phyloP scores from a whole-genome alignment of 1,140 invertebrate species.

The Procambarus virginalis region DNA sequence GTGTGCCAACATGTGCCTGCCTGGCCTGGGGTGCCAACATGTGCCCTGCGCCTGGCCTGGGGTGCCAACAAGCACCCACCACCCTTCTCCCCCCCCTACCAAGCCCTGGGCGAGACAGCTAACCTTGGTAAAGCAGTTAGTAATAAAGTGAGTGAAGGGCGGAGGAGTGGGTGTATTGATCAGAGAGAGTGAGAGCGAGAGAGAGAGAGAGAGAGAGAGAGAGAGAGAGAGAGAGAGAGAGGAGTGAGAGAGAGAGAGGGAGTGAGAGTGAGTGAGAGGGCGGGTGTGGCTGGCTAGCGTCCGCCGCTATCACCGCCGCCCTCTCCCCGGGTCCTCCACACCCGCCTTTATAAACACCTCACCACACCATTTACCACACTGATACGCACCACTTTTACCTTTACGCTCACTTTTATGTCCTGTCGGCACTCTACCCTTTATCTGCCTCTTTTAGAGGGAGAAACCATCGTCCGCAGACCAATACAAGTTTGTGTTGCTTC shows the following conservation, averaged over 20 bases:
- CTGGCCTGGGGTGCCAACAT: too few relatives aligned
- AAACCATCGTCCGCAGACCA: slow-evolving; percentile 67
- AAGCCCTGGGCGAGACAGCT: neutral
- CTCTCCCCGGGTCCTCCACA: slow-evolving; percentile 17
- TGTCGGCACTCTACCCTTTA: slow-evolving; percentile 64
- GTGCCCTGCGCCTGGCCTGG: too few relatives aligned
- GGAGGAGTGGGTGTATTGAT: slow-evolving; percentile 51
- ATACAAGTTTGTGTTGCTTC: slow-evolving; percentile 64
- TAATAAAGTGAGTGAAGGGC: slow-evolving; percentile 35
- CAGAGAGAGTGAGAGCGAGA: slow-evolving; percentile 39
- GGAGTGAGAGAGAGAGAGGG: slow-evolving; percentile 21
- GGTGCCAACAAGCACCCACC: too few relatives aligned
- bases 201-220: slow-evolving; percentile 44
- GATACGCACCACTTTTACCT: slow-evolving; percentile 30
- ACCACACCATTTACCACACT: neutral
- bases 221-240: slow-evolving; percentile 32
- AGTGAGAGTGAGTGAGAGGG: slow-evolving; percentile 44
- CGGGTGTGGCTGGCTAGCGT: slow-evolving; percentile 54
- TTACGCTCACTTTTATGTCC: slow-evolving; percentile 54
- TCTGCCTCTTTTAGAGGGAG: slow-evolving; percentile 67
- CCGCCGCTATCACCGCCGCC: slow-evolving; percentile 38
- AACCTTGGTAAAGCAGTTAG: slow-evolving; percentile 1
- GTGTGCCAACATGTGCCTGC: too few relatives aligned
- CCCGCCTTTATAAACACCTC: neutral
- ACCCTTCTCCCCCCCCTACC: neutral